Base-by-base conservation (phyloP, 2,113 vertebrate species). In the Cardinalis cardinalis region DNA sequence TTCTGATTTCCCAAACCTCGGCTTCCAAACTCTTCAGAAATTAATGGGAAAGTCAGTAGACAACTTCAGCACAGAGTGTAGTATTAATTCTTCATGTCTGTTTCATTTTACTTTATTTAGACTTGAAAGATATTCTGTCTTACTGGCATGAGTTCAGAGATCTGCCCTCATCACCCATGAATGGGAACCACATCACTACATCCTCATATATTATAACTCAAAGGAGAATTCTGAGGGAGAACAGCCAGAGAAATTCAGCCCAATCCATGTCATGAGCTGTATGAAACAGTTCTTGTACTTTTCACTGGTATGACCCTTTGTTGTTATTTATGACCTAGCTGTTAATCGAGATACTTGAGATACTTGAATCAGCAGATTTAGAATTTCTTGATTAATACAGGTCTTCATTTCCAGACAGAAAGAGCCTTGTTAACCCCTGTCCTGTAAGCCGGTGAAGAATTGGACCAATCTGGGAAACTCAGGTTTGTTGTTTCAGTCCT, bases 71-170 rank as follows among this genome's bases (percentile, higher is more conserved):
- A 18, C 17, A 64, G 23, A 91, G 23, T 20, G 44, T 24, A 63
- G 26, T 29, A 66, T 75, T 89, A 82, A 70, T 87, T 77, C 38
- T 89, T 84, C 46, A 41, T 31, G 43, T 75, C 38, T 87, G 44
- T 87, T 91, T 84, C 4, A 58, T 91, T 93, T 91, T 70, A 48
- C 74, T 91, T 84, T 87, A 87, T 80, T 91, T 91, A 81, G 52
- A 65, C 61, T 76, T 88, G 56, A 86, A 86, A 88, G 41, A 69
- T 73, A 58, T 32, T 83, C 63, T 81, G 1, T 51, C 16, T 41
- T 77, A 56, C 56, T 64, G 70, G 84, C 65, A 51, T 26, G 32
- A 88, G 40, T 77, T 84, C 74, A 74, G 81, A 61, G 55, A 74
- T 77, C 52, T 74, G 84, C 77, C 60, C 29, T 87, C 46, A 91